A percentile compares a stretch with the other conserved stretches of the same genome.
Evolutionary conservation across 2,797 vertebrate species (phyloP).

Genomic region (Semaprochilodus insignis): DNA sequence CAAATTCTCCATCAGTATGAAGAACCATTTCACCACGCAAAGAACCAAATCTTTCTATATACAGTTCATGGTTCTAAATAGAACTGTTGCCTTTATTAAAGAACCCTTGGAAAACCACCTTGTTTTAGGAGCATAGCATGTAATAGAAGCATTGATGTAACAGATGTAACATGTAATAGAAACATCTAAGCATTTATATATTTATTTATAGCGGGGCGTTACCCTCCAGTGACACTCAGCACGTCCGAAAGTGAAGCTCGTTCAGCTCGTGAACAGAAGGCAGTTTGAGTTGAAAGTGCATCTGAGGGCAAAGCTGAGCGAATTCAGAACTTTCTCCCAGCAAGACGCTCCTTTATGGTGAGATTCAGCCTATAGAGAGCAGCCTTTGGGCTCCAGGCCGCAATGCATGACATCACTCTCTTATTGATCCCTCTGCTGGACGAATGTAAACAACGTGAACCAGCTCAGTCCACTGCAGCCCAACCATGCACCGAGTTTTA

Average conservation of each 20-base stretch:
- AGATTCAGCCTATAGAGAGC: neutral
- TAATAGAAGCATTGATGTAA: neutral
- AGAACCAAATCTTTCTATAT: no score
- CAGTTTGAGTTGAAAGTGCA: neutral
- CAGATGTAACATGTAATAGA: no score
- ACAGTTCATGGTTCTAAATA: no score
- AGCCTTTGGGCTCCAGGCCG: constrained; percentile 23
- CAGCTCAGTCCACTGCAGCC: constrained; percentile 5
- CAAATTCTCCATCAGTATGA: no score
- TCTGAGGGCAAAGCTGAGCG: neutral
- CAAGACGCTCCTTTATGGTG: neutral
- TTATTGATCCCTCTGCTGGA: constrained; percentile 56
- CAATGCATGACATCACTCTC: constrained; percentile 60
- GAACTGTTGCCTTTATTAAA: no score
- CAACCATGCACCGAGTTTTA: constrained; percentile 1
- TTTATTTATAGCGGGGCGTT: constrained; percentile 42
- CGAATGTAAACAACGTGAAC: constrained; percentile 56
- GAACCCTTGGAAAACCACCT: neutral
- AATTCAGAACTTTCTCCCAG: neutral
- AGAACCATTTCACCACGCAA: no score
- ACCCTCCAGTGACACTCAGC: constrained; percentile 24
- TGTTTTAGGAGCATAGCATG: neutral
- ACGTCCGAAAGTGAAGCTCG: neutral
- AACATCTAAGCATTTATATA: neutral
- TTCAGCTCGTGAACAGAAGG: neutral